Conservation (phyloP, 2,113 vertebrate species). For the Boleophthalmus pectinirostris region DNA sequence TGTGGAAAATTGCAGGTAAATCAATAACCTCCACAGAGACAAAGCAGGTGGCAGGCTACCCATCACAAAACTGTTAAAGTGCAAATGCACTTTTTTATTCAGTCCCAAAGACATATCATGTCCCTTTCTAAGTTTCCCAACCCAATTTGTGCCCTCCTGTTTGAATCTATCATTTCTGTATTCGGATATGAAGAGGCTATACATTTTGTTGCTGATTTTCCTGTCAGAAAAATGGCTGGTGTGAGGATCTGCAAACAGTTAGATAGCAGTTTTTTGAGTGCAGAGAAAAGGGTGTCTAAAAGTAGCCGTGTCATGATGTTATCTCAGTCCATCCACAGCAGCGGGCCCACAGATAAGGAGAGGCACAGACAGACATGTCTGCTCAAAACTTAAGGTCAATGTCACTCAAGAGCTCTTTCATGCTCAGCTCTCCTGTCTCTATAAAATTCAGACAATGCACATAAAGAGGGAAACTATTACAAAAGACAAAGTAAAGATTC, state of each 20-base stretch:
- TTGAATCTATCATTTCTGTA: conserved; percentile 20
- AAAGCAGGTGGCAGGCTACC: too few species aligned
- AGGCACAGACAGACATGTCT: conserved; percentile 10
- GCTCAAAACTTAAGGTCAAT: conserved; percentile 36
- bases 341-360: conserved; percentile 38
- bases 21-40: too few species aligned
- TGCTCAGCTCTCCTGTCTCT: conserved; percentile 14
- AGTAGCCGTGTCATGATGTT: conserved; percentile 55
- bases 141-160: neutral
- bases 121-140: too few species aligned
- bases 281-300: conserved; percentile 42
- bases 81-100: too few species aligned
- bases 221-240: conserved; percentile 19
- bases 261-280: conserved; percentile 35
- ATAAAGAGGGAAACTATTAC: conserved; percentile 15
- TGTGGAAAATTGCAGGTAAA: too few species aligned
- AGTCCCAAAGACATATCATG: too few species aligned
- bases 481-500: conserved; percentile 17
- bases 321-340: conserved; percentile 52
- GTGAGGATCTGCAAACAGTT: conserved; percentile 20
- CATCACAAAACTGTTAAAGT: too few species aligned
- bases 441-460: neutral
- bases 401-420: conserved; percentile 17
- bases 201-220: conserved; percentile 10
- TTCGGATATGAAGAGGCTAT: neutral